Percentiles rank a stretch among this genome's conserved stretches.
These are phyloP conservation scores for Periphyllus acericola DNA, from an alignment of 2,888 invertebrate genomes.

Conservation along the genomic window DNA sequence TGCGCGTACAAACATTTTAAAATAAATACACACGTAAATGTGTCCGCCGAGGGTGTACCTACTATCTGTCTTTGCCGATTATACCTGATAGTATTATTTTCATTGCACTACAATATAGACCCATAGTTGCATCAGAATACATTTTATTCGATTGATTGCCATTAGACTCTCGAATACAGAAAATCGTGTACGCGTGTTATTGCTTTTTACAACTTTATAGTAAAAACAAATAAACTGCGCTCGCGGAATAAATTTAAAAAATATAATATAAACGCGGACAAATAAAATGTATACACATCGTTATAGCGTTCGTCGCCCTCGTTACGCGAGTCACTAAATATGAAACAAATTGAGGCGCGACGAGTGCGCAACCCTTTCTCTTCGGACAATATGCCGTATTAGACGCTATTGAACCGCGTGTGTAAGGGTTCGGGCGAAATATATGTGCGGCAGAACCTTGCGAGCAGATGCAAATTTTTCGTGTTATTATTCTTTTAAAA, in stretches of 20 bases:
- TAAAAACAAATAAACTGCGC: background rate
- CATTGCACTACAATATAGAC: too few relatives aligned
- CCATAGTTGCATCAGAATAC: too few relatives aligned
- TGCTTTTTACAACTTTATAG: background rate
- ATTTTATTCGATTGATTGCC: background rate
- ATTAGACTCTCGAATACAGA: background rate
- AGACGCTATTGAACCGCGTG: conserved; percentile 39
- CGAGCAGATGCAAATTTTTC: conserved; percentile 38
- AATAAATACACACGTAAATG: too few relatives aligned
- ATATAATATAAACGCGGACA: background rate
- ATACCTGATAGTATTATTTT: too few relatives aligned
- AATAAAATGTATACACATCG: background rate
- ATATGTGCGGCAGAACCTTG: background rate
- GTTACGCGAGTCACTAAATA: background rate
- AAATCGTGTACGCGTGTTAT: background rate
- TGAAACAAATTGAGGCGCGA: conserved; percentile 26
- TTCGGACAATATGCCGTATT: conserved; percentile 47
- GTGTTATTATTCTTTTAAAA: conserved; percentile 24
- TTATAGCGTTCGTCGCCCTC: background rate
- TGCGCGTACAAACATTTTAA: too few relatives aligned
- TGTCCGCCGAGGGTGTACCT: background rate
- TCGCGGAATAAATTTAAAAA: background rate
- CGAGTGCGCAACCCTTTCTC: conserved; percentile 17
- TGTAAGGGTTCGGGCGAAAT: conserved; percentile 9
- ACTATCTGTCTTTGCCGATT: background rate